phyloP scores from a whole-genome alignment of 1,140 invertebrate genomes.

The Elymnias hypermnestra region DNA sequence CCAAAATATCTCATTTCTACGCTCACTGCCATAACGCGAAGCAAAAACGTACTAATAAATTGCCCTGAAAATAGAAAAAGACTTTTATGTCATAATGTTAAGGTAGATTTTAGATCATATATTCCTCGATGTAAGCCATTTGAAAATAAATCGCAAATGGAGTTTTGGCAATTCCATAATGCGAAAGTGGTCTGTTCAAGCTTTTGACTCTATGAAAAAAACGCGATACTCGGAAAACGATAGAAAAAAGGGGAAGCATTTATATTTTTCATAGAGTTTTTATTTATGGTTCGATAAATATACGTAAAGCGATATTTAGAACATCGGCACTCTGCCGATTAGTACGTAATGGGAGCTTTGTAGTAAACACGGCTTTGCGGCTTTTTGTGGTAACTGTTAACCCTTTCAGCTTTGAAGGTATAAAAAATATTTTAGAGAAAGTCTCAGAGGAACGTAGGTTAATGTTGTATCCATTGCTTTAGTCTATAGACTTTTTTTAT shows the following conservation, averaged over 20 bases:
- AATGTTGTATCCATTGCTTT: constrained; percentile 11
- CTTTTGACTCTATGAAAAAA: constrained; percentile 76
- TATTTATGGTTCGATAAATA: constrained; percentile 70
- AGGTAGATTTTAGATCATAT: constrained; percentile 19
- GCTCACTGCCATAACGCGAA: constrained; percentile 45
- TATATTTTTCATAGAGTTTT: constrained; percentile 74
- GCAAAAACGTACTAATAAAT: constrained; percentile 31
- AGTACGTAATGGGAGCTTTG: constrained; percentile 53
- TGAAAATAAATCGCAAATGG: constrained; percentile 45
- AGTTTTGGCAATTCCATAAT: constrained; percentile 76
- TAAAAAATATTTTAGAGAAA: constrained; percentile 54
- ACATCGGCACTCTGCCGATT: constrained; percentile 70
- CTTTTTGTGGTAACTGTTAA: constrained; percentile 26
- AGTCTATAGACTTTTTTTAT: neutral
- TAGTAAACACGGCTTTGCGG: constrained; percentile 40
- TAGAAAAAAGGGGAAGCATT: constrained; percentile 70
- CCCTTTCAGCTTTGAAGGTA: constrained; percentile 63
- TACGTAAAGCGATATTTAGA: constrained; percentile 70
- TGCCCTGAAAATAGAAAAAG: constrained; percentile 16
- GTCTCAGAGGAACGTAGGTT: constrained; percentile 12
- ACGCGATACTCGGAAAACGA: constrained; percentile 68
- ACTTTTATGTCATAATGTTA: constrained; percentile 17
- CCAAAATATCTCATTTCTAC: constrained; percentile 76
- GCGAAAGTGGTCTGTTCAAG: constrained; percentile 74
- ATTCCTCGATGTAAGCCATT: constrained; percentile 30